These are phyloP conservation scores for Blastobasis lacticolella DNA, from an alignment of 2,888 invertebrate species.

Conservation along the genomic window DNA sequence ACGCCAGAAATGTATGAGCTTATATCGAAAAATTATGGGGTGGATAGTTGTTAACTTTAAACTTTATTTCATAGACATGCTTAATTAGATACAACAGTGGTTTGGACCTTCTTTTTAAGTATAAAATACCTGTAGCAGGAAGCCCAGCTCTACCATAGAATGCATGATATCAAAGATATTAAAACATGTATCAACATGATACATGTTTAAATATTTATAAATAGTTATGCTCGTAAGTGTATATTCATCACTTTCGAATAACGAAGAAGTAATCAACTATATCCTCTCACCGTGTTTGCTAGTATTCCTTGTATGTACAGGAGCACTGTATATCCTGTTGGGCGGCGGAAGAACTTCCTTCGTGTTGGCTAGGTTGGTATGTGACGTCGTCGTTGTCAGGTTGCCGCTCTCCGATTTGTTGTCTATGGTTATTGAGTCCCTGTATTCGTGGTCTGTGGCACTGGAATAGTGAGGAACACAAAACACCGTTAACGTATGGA, in stretches of 20 bases:
- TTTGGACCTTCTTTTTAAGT: too few species aligned
- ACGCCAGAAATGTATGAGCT: too few species aligned
- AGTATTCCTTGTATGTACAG: conserved; percentile 59
- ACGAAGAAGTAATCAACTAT: neutral
- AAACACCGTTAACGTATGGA: too few species aligned
- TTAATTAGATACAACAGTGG: too few species aligned
- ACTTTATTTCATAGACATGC: too few species aligned
- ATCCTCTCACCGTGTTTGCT: conserved; percentile 52
- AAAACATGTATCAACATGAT: too few species aligned
- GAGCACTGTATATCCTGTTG: conserved; percentile 66
- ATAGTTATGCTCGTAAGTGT: neutral
- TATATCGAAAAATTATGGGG: too few species aligned
- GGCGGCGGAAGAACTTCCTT: conserved; percentile 49
- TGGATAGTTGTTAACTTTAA: too few species aligned
- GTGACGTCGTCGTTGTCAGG: conserved; percentile 54
- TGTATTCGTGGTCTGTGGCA: conserved; percentile 43
- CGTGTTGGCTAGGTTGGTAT: conserved; percentile 50
- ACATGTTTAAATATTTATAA: too few species aligned
- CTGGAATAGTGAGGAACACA: conserved; percentile 26
- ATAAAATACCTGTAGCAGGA: too few species aligned
- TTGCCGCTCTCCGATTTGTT: conserved; percentile 64
- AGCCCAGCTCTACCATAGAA: too few species aligned
- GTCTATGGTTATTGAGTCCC: conserved; percentile 59
- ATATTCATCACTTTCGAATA: neutral
- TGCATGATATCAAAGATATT: too few species aligned